Evolutionary conservation across 2,888 invertebrate genomes (phyloP).

Genomic region (Brachycybe producta): DNA sequence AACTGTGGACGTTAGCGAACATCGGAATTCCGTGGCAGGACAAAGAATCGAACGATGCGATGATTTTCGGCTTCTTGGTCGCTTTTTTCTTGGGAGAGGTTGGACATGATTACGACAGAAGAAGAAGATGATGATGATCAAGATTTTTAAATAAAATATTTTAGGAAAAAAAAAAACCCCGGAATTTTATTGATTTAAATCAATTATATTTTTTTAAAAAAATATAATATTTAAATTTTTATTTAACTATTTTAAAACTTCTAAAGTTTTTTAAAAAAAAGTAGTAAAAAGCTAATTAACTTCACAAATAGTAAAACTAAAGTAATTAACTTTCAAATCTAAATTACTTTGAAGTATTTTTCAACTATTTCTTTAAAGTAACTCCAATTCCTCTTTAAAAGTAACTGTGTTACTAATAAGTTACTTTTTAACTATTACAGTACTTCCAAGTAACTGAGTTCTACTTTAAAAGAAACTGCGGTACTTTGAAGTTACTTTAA

Average conservation of each 20-base stretch:
- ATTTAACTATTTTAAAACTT: slow-evolving; percentile 4
- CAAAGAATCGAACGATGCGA: slow-evolving; percentile 89
- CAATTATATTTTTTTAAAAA: not conserved
- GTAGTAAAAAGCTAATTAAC: no score
- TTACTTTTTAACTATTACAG: no score
- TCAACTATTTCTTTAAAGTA: no score
- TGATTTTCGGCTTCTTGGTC: slow-evolving; percentile 90
- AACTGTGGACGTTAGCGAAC: slow-evolving; percentile 76
- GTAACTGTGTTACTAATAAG: no score
- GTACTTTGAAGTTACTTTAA: no score
- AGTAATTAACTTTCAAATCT: no score
- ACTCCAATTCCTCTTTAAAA: no score
- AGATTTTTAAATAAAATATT: not conserved
- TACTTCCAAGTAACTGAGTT: no score
- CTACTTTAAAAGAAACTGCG: no score
- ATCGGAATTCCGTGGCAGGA: slow-evolving; percentile 92
- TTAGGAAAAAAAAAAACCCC: not conserved
- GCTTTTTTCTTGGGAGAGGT: slow-evolving; percentile 84
- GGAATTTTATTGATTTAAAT: not conserved
- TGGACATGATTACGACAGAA: slow-evolving; percentile 17
- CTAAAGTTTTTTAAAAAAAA: no score
- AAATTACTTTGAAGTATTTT: no score
- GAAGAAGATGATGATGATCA: not conserved
- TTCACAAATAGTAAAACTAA: no score
- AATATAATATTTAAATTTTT: not conserved